Conservation (phyloP, 2,888 invertebrate genomes). For the Synanthedon formicaeformis region DNA sequence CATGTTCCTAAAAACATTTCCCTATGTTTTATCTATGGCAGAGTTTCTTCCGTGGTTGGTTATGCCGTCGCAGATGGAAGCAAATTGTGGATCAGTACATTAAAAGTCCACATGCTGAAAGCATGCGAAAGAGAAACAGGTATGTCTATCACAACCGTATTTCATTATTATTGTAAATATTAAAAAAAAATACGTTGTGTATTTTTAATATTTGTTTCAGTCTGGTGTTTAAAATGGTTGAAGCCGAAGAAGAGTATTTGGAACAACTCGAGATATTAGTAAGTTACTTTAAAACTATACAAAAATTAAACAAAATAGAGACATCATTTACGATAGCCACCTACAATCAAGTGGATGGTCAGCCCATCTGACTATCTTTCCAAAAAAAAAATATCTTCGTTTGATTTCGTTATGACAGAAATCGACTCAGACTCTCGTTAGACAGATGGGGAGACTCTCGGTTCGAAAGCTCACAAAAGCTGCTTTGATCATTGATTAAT, state of each 20-base stretch:
- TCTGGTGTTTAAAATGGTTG: constrained; percentile 90
- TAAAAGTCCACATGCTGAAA: constrained; percentile 93
- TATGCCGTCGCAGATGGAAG: constrained; percentile 92
- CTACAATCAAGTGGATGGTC: too few species aligned
- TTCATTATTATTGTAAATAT: not conserved
- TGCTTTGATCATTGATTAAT: not conserved
- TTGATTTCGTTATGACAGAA: too few species aligned
- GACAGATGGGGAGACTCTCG: too few species aligned
- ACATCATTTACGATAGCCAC: too few species aligned
- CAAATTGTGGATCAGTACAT: constrained; percentile 96
- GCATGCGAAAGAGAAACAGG: constrained; percentile 92
- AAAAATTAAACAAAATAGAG: too few species aligned
- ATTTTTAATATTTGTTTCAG: constrained; percentile 44
- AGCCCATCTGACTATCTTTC: too few species aligned
- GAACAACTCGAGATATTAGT: constrained; percentile 85
- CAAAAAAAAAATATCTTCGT: too few species aligned
- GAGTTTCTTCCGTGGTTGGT: constrained; percentile 94
- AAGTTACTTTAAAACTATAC: constrained; percentile 6
- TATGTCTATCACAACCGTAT: constrained; percentile 21
- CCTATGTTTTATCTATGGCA: constrained; percentile 40
- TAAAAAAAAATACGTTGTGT: not conserved
- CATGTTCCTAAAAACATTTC: not conserved
- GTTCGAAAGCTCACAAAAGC: too few species aligned
- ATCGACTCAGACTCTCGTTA: too few species aligned
- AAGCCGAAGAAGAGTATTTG: constrained; percentile 92